Conservation (phyloP, 2,888 invertebrate species). For the Chloromyia formosa region DNA sequence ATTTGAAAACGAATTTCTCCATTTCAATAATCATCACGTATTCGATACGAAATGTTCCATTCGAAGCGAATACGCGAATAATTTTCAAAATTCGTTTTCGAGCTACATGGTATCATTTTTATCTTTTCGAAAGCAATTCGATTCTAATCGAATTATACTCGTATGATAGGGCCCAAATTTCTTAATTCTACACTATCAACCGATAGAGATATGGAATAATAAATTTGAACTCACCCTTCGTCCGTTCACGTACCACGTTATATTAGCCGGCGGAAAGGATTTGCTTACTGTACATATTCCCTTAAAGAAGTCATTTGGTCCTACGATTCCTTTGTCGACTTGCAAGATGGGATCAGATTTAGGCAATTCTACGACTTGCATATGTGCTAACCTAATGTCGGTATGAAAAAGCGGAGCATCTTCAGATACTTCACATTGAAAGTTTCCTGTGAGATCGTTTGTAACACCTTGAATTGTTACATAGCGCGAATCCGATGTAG, state of each 20-base stretch:
- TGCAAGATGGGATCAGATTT: conserved; percentile 66
- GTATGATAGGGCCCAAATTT: no score
- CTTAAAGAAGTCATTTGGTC: conserved; percentile 65
- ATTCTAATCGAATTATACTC: no score
- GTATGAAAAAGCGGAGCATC: conserved; percentile 69
- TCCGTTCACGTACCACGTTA: conserved; percentile 68
- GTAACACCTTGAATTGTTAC: conserved; percentile 67
- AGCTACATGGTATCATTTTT: no score
- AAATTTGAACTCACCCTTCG: conserved; percentile 65
- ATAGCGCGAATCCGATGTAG: conserved; percentile 66
- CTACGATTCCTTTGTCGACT: conserved; percentile 66
- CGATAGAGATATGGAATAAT: no score
- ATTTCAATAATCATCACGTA: no score
- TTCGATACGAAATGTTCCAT: no score
- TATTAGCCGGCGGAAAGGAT: conserved; percentile 68
- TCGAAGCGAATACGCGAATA: no score
- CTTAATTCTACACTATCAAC: no score
- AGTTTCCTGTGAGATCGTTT: conserved; percentile 67
- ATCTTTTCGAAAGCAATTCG: no score
- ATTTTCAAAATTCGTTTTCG: no score
- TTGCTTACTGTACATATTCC: conserved; percentile 68
- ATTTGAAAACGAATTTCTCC: no score
- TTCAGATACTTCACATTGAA: conserved; percentile 69
- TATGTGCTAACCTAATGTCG: conserved; percentile 66
- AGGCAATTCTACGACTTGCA: conserved; percentile 68